phyloP scores from a whole-genome alignment of 2,797 vertebrate genomes.

The Pipistrellus pygmaeus region DNA sequence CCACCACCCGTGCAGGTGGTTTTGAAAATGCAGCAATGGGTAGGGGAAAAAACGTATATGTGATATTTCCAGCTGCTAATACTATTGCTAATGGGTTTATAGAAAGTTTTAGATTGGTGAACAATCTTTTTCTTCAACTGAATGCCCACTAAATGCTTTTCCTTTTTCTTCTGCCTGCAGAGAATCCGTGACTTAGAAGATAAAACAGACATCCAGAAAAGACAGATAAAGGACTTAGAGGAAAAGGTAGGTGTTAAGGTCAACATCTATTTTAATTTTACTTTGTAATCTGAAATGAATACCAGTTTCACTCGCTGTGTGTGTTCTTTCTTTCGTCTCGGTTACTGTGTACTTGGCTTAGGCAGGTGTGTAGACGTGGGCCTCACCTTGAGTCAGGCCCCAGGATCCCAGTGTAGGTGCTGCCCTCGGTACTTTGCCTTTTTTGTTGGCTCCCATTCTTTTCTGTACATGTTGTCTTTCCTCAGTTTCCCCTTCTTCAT shows the following conservation, averaged over 20 bases:
- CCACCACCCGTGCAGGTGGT: neutral
- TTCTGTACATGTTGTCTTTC: constrained; percentile 19
- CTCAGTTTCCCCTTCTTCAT: neutral
- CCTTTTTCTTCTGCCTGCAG: constrained; percentile 86
- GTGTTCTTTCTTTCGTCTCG: neutral
- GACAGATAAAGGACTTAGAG: constrained; percentile 99
- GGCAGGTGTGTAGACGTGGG: neutral
- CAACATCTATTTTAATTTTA: neutral
- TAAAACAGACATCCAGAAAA: constrained; percentile 99
- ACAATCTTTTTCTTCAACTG: neutral
- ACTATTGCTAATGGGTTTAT: neutral
- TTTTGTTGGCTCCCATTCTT: neutral
- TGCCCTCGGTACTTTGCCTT: neutral
- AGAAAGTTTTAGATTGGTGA: neutral
- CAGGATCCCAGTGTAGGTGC: neutral
- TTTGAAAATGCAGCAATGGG: neutral
- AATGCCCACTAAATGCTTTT: neutral
- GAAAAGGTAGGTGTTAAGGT: constrained; percentile 92
- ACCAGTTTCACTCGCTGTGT: neutral
- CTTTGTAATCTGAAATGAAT: constrained; percentile 19
- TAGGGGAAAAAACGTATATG: neutral
- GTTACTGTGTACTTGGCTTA: neutral
- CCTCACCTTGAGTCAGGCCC: neutral
- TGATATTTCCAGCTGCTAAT: neutral
- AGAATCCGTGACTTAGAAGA: constrained; percentile 99